phyloP scores from a whole-genome alignment of 2,888 invertebrate species.

The Aleiodes alternator region DNA sequence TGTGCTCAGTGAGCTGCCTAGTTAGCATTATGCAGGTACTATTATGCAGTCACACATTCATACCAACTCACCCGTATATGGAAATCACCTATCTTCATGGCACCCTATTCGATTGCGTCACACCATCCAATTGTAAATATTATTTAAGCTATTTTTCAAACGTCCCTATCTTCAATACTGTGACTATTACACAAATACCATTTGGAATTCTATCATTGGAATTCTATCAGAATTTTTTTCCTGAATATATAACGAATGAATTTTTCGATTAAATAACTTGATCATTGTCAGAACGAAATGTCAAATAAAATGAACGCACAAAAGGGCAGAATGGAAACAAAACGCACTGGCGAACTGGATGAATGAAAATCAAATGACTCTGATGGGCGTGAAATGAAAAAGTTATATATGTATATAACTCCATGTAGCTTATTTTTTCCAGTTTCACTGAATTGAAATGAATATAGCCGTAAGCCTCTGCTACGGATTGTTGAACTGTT shows the following conservation, averaged over 20 bases:
- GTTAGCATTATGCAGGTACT: conserved; percentile 26
- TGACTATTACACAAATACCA: too few species aligned
- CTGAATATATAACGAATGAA: too few species aligned
- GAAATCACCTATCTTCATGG: conserved; percentile 21
- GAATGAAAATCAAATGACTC: conserved; percentile 45
- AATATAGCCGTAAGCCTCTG: conserved; percentile 26
- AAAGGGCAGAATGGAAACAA: neutral
- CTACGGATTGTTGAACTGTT: conserved; percentile 21
- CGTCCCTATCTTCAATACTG: too few species aligned
- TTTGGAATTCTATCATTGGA: neutral
- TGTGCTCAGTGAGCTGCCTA: conserved; percentile 13
- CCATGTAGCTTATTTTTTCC: conserved; percentile 16
- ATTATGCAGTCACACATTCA: conserved; percentile 17
- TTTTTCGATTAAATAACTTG: too few species aligned
- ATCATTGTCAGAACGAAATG: neutral
- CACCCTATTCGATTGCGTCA: conserved; percentile 15
- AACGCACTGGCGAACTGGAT: conserved; percentile 18
- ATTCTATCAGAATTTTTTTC: neutral
- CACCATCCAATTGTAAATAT: conserved; percentile 4
- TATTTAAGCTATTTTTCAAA: too few species aligned
- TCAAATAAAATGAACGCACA: neutral
- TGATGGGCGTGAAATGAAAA: conserved; percentile 44
- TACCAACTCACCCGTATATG: conserved; percentile 27
- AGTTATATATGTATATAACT: conserved; percentile 13
- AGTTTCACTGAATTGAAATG: conserved; percentile 25